Percentiles rank a stretch among this genome's conserved stretches.
Evolutionary conservation across 2,113 vertebrate genomes (phyloP).

Genomic region (Sitta europaea): DNA sequence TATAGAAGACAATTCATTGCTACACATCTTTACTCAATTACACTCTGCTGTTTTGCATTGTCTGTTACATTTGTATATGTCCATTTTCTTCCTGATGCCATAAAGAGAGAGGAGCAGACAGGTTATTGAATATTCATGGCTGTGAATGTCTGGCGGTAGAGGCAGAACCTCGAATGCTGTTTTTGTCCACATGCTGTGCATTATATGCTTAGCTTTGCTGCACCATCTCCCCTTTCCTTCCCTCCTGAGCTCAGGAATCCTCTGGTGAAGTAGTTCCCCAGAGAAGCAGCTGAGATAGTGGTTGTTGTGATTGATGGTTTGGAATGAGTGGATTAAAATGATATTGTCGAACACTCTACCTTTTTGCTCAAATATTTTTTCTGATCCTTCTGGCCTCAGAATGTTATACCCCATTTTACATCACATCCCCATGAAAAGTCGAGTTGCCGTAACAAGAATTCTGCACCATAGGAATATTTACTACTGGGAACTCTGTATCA

Average conservation of each 20-base stretch:
- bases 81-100: not conserved
- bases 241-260: not conserved
- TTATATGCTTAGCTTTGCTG: not conserved
- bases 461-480: not conserved
- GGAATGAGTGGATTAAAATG: not conserved
- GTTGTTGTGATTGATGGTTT: not conserved
- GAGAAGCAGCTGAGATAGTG: not conserved
- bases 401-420: not conserved
- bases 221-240: not conserved
- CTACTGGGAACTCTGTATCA: not conserved
- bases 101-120: not conserved
- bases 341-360: not conserved
- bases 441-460: not conserved
- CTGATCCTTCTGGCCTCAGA: not conserved
- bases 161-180: not conserved
- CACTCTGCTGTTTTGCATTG: not conserved
- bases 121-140: conserved; percentile 16
- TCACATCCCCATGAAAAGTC: not conserved
- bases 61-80: conserved; percentile 19
- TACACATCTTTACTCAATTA: conserved; percentile 27
- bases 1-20: not conserved
- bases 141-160: not conserved
- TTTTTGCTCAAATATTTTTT: not conserved
- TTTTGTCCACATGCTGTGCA: not conserved
- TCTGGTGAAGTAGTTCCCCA: not conserved